Percentiles rank a stretch among this genome's conserved stretches.
phyloP scores from a whole-genome alignment of 2,888 invertebrate genomes.

The Caenorhabditis uteleia region DNA sequence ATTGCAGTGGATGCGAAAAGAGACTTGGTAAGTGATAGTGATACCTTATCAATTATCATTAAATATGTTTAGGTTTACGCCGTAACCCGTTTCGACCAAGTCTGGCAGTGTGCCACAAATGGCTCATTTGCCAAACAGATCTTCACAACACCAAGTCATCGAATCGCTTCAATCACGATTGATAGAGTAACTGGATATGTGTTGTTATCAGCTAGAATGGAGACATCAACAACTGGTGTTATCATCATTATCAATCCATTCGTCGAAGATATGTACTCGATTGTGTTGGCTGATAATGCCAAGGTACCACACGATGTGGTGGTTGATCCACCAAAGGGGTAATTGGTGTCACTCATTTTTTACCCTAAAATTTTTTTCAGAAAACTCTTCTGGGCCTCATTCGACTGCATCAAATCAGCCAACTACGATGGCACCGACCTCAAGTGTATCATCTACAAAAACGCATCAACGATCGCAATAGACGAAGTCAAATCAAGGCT shows the following conservation, averaged over 20 bases:
- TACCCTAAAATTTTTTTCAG: constrained; percentile 14
- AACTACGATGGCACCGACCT: constrained; percentile 39
- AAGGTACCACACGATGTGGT: constrained; percentile 34
- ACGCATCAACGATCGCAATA: constrained; percentile 20
- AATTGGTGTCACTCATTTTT: neutral
- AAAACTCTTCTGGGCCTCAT: constrained; percentile 48
- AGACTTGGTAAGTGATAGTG: constrained; percentile 11
- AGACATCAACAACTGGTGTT: constrained; percentile 20
- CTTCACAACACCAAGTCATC: constrained; percentile 74
- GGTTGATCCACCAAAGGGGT: constrained; percentile 38
- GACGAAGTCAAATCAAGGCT: constrained; percentile 33
- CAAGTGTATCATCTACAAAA: constrained; percentile 19
- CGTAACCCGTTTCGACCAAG: constrained; percentile 35
- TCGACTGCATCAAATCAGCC: constrained; percentile 32
- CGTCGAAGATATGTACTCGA: constrained; percentile 6
- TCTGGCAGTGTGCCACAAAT: constrained; percentile 76
- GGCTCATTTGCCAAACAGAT: constrained; percentile 76
- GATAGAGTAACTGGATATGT: constrained; percentile 45
- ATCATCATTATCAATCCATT: constrained; percentile 27
- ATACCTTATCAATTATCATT: neutral
- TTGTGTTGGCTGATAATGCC: constrained; percentile 27
- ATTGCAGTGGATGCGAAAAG: constrained; percentile 29
- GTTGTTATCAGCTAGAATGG: constrained; percentile 25
- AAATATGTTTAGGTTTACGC: constrained; percentile 26
- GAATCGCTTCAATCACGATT: constrained; percentile 36